phyloP scores from a whole-genome alignment of 1,140 invertebrate species.

The Rhagoletis zephyria region DNA sequence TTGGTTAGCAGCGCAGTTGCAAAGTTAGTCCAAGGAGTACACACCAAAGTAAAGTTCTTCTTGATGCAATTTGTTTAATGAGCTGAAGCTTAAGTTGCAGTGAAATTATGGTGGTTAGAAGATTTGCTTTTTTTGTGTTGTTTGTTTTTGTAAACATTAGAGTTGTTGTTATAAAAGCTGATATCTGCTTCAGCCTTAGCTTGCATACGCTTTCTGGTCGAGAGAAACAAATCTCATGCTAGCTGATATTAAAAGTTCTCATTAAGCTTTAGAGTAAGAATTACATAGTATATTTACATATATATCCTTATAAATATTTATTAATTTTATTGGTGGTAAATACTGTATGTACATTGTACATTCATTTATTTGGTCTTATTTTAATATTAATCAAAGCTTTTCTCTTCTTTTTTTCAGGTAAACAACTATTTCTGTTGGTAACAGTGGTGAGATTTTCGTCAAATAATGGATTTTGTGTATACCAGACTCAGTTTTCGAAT shows the following conservation, averaged over 20 bases:
- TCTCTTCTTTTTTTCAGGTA: slow-evolving; percentile 3
- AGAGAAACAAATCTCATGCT: too few relatives aligned
- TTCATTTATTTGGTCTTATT: not conserved
- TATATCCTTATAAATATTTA: too few relatives aligned
- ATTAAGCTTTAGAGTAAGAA: too few relatives aligned
- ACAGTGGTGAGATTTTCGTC: too few relatives aligned
- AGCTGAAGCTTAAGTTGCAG: slow-evolving; percentile 29
- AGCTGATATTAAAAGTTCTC: too few relatives aligned
- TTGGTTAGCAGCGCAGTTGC: slow-evolving; percentile 7
- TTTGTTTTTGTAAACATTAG: not conserved
- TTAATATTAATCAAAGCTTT: not conserved
- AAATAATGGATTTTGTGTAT: not conserved
- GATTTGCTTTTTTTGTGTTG: not conserved
- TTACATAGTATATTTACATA: too few relatives aligned
- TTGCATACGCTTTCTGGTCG: too few relatives aligned
- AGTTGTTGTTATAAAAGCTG: not conserved
- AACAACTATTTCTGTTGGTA: not conserved
- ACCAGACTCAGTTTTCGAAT: too few relatives aligned
- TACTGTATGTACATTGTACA: too few relatives aligned
- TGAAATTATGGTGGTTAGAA: not conserved
- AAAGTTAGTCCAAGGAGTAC: slow-evolving; percentile 1
- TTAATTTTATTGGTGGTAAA: too few relatives aligned
- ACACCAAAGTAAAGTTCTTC: slow-evolving; percentile 4
- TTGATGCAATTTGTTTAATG: slow-evolving; percentile 44
- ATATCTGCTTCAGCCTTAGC: too few relatives aligned